Evolutionary conservation across 2,113 vertebrate genomes (phyloP), one percentile per base, ranked within the genome.

Genomic region (Malaclemys terrapin): DNA sequence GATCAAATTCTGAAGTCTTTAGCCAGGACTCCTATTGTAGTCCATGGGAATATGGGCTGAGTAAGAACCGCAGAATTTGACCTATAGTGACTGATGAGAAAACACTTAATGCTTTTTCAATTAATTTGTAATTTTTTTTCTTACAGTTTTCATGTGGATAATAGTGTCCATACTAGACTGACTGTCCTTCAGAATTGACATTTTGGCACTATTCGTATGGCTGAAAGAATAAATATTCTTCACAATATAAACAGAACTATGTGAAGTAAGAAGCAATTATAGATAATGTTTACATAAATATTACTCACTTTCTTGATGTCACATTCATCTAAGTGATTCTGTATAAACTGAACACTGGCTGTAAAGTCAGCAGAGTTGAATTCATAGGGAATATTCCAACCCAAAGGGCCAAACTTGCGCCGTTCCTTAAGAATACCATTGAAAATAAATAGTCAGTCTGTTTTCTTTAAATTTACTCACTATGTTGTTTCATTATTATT

Each of bases 321-420:
- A 35, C 98, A 98, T 90, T 98, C 98, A 93, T 98, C 98, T 8
- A 98, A 96, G 72, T 98, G 98, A 94, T 98, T 98, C 83, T 98
- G 98, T 97, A 98, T 97, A 94, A 98, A 98, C 72, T 98, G 98
- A 96, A 98, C 72, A 31, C 98, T 98, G 90, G 98, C 97, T 88
- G 93, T 96, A 75, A 98, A 98, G 88, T 98, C 98, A 47, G 98
- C 96, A 7, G 98, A 98, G 87, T 98, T 98, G 96, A 98, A 98
- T 93, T 98, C 98, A 85, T 98, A 98, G 16, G 98, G 98, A 97
- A 98, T 98, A 95, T 98, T 98, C 98, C 98, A 98, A 35, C 98
- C 98, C 91, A 98, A 97, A 82, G 98, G 98, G 50, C 98, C 98
- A 97, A 98, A 98, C 84, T 98, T 98, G 16, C 98, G 97, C 35